Percentiles rank a stretch among this genome's conserved stretches.
Conservation (phyloP, 2,888 invertebrate genomes). For the Cerastis rubricosa region DNA sequence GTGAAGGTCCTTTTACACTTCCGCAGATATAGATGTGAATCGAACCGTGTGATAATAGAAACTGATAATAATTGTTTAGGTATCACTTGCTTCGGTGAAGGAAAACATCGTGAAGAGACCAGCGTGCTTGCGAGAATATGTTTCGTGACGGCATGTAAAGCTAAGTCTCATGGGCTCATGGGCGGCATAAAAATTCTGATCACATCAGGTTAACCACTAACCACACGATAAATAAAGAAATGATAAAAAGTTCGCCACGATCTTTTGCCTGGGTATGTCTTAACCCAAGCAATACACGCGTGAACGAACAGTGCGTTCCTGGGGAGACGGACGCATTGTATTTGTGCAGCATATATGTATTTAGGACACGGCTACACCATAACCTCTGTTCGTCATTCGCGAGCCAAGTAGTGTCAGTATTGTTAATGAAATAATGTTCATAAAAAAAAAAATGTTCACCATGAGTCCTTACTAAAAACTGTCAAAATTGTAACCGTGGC, state of each 20-base stretch:
- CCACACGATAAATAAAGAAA: no score
- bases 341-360: neutral
- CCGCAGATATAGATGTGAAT: neutral
- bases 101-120: no score
- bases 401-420: neutral
- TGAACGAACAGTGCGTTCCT: neutral
- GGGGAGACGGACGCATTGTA: neutral
- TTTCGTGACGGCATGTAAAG: no score
- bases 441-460: no score
- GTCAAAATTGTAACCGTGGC: neutral
- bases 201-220: no score
- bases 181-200: no score
- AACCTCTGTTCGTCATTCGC: neutral
- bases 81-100: no score
- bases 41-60: neutral
- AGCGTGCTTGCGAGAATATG: no score
- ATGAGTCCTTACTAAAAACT: neutral
- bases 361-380: neutral
- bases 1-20: neutral
- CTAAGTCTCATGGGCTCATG: no score
- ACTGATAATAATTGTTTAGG: neutral
- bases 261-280: neutral
- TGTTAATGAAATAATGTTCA: no score
- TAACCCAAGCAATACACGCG: neutral
- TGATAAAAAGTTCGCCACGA: no score